Evolutionary conservation across 2,113 vertebrate genomes (phyloP).

Genomic region (Tragelaphus strepsiceros): DNA sequence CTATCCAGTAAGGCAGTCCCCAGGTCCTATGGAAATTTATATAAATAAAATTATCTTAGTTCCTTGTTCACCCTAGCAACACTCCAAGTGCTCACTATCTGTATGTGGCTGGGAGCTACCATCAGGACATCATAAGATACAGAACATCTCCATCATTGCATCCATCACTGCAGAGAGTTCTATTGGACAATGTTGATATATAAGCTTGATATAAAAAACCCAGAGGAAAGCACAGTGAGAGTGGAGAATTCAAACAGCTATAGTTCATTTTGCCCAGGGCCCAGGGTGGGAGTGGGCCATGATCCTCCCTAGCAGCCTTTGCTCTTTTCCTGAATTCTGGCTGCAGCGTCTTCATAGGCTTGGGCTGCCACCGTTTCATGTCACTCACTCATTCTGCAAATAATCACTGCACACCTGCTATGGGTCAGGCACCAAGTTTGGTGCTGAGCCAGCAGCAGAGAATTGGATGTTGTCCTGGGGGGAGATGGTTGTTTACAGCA

Average conservation of each 20-base stretch:
- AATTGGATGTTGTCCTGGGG: neutral
- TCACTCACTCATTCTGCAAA: neutral
- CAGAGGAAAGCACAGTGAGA: neutral
- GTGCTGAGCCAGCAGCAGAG: neutral
- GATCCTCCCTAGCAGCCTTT: neutral
- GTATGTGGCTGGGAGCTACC: neutral
- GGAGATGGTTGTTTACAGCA: neutral
- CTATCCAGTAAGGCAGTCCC: neutral
- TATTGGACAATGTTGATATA: neutral
- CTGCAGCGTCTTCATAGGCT: neutral
- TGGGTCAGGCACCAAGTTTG: neutral
- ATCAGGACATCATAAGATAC: neutral
- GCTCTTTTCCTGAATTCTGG: neutral
- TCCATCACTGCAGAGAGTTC: neutral
- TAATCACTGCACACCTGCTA: neutral
- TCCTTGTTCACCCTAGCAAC: neutral
- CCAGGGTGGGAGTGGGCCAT: neutral
- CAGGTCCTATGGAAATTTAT: neutral
- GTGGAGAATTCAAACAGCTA: neutral
- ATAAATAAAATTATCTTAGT: neutral
- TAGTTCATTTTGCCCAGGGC: neutral
- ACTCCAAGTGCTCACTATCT: neutral
- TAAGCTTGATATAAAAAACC: neutral
- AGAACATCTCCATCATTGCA: neutral
- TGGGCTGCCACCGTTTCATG: neutral